Conservation (phyloP, 2,113 vertebrate genomes). For the Chinchilla lanigera region DNA sequence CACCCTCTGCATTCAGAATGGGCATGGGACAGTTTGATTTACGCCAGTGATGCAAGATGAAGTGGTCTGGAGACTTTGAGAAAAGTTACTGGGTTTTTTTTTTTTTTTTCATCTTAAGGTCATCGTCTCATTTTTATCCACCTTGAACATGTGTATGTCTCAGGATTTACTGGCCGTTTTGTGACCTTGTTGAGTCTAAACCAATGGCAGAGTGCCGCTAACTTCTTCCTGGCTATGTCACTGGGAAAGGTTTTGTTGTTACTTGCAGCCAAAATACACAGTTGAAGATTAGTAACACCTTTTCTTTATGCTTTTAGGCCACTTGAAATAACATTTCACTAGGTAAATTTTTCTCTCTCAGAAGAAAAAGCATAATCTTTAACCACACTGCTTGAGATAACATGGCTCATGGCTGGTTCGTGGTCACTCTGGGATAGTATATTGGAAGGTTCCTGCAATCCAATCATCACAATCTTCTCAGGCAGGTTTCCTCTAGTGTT, state of each 20-base stretch:
- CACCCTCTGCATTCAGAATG: background rate
- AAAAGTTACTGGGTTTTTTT: background rate
- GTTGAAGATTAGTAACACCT: background rate
- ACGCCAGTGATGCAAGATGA: background rate
- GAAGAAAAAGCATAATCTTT: background rate
- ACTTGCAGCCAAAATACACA: background rate
- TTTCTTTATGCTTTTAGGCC: background rate
- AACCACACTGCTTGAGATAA: background rate
- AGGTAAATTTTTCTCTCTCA: background rate
- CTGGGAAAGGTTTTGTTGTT: background rate
- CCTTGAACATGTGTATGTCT: background rate
- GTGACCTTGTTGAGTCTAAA: background rate
- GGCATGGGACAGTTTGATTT: background rate
- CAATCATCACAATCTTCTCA: background rate
- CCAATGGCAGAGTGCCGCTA: background rate
- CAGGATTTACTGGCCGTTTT: background rate
- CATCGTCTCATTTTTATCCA: background rate
- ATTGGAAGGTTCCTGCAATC: background rate
- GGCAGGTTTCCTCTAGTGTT: background rate
- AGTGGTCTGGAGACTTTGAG: background rate
- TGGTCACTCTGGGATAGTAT: background rate
- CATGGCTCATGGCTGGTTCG: background rate
- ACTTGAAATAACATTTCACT: constrained; percentile 22
- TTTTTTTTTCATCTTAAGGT: background rate
- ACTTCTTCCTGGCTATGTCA: background rate